Base-by-base conservation (phyloP, 2,797 vertebrate genomes). In the Artibeus jamaicensis region DNA sequence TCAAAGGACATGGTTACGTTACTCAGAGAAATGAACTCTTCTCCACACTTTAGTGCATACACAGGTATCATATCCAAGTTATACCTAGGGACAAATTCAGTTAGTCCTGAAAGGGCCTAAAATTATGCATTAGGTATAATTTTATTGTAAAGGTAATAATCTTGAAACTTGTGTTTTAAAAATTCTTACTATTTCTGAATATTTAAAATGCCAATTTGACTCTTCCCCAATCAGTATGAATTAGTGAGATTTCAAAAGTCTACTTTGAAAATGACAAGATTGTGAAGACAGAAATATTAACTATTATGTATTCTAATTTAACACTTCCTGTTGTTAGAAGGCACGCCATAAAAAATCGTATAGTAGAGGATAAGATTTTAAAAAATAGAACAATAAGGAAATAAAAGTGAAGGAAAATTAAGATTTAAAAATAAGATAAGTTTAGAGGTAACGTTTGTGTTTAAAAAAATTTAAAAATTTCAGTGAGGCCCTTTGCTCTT, bases 161-260 rank as follows among this genome's bases (percentile, higher is more conserved):
- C 92, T 89, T 92, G 70, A 90, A 95, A 77, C 57, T 78, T 88
- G 3, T 86, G 14, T 95, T 95, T 96, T 87, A 24, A 67, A 95
- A 86, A 88, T 37, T 86, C 65, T 93, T 82, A 78, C 19, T 88
- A 79, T 90, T 97, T 95, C 34, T 86, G 34, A 93, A 48, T 93
- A 86, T 95, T 93, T 81, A 19, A 93, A 94, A 87, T 89, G 26
- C 37, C 44, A 19, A 2, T 85, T 94, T 96, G 55, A 86, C 59
- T 93, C 46, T 74, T 94, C 16, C 79, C 86, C 39, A 88, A 57
- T 84, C 93, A 70, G 5, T 29, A 42, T 68, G 15, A 85, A 83
- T 79, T 92, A 78, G 42, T 93, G 37, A 86, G 9, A 24, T 77
- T 96, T 93, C 37, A 92, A 94, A 96, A 88, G 21, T 39, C 8